Conservation (phyloP, 1,140 invertebrate species). For the Drosophila carrolli region DNA sequence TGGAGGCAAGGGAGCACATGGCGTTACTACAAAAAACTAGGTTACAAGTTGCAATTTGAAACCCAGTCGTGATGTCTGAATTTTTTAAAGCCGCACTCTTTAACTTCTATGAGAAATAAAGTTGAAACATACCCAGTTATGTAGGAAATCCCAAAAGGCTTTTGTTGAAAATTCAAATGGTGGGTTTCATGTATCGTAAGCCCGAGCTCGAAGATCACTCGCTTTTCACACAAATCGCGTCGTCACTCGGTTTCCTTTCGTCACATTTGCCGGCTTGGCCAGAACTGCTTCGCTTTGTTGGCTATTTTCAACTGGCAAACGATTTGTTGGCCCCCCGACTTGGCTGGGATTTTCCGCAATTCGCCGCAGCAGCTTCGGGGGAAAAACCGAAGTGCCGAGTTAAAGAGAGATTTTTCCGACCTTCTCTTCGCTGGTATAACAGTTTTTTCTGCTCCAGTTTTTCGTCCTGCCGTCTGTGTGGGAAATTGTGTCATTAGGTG, state of each 20-base stretch:
- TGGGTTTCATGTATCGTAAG: not conserved
- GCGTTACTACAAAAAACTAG: slow-evolving; percentile 53
- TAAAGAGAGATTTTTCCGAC: slow-evolving; percentile 14
- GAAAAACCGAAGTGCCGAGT: slow-evolving; percentile 11
- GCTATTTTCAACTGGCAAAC: slow-evolving; percentile 62
- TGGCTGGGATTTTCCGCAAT: slow-evolving; percentile 34
- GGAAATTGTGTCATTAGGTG: slow-evolving; percentile 82
- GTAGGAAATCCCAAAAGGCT: not conserved
- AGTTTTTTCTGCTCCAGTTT: slow-evolving; percentile 59
- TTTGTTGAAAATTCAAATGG: not conserved
- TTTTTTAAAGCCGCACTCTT: slow-evolving; percentile 25
- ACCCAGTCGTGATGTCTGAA: slow-evolving; percentile 43
- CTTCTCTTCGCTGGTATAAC: slow-evolving; percentile 67
- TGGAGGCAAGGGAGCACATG: slow-evolving; percentile 31
- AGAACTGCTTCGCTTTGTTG: slow-evolving; percentile 76
- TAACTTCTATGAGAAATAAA: not conserved
- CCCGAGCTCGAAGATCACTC: slow-evolving; percentile 10
- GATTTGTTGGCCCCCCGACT: slow-evolving; percentile 23
- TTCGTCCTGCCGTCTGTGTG: slow-evolving; percentile 24
- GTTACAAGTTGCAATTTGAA: slow-evolving; percentile 73
- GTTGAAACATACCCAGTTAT: slow-evolving; percentile 32
- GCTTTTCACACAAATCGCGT: slow-evolving; percentile 20
- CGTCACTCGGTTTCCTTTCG: slow-evolving; percentile 17
- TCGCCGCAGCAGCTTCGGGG: slow-evolving; percentile 43
- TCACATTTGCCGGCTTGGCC: slow-evolving; percentile 52